Conservation (phyloP, 37 sponge, comb jelly and placozoan genomes). For the Dysidea cf. avara region DNA sequence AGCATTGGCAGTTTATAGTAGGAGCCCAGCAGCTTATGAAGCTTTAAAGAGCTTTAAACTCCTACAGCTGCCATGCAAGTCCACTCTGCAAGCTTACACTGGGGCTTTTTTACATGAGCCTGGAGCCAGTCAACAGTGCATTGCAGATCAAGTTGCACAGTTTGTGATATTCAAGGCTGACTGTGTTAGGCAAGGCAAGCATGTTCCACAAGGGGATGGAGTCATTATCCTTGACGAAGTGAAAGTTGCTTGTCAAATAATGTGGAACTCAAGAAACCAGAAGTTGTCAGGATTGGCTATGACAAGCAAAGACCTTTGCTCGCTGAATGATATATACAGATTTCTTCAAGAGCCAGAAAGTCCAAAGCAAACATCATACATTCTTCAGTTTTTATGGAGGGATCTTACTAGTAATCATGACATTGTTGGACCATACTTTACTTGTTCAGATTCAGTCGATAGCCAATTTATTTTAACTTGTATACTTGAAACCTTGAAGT, state of each 20-base stretch:
- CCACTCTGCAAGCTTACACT: slow-evolving; percentile 5
- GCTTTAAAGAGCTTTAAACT: slow-evolving; percentile 5
- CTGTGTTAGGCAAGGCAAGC: neutral
- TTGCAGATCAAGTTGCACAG: too few relatives aligned
- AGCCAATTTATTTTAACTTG: slow-evolving; percentile 8
- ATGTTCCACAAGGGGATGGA: neutral
- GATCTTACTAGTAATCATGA: slow-evolving; percentile 33
- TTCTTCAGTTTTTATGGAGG: slow-evolving; percentile 47
- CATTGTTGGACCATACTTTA: slow-evolving; percentile 42
- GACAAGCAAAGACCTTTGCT: neutral
- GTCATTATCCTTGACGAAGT: slow-evolving; percentile 5
- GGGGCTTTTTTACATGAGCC: neutral
- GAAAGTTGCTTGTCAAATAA: neutral
- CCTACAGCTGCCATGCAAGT: neutral
- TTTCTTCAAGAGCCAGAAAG: slow-evolving; percentile 3
- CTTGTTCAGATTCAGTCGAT: neutral
- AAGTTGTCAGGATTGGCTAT: neutral
- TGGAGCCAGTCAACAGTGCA: neutral
- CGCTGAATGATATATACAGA: neutral
- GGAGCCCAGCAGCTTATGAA: neutral
- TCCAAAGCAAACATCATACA: too few relatives aligned
- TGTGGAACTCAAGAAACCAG: neutral
- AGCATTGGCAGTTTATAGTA: slow-evolving; percentile 26
- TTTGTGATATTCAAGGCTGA: too few relatives aligned
- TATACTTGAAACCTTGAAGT: neutral